phyloP scores from a whole-genome alignment of 1,140 invertebrate genomes.

The Palaemon carinicauda region DNA sequence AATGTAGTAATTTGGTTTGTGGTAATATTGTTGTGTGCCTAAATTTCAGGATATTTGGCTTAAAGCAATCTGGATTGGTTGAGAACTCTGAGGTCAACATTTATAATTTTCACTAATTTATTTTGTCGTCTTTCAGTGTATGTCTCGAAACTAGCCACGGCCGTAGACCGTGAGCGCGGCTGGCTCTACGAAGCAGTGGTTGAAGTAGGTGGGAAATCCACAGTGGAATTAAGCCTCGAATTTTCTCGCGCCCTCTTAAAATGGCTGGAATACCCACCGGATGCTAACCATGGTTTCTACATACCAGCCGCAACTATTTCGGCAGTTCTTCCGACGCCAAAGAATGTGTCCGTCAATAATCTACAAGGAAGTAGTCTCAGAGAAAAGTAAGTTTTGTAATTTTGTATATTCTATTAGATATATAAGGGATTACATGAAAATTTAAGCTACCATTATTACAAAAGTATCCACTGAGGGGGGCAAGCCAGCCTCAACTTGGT shows the following conservation, averaged over 20 bases:
- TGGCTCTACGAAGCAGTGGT: constrained; percentile 91
- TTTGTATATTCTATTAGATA: neutral
- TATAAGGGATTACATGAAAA: no score
- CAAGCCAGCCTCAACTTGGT: no score
- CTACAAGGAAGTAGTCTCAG: constrained; percentile 64
- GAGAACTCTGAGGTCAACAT: no score
- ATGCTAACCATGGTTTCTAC: constrained; percentile 98
- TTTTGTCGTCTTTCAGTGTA: constrained; percentile 5
- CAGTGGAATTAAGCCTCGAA: constrained; percentile 83
- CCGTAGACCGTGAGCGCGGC: constrained; percentile 80
- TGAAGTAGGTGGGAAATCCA: constrained; percentile 79
- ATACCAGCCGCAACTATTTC: constrained; percentile 85
- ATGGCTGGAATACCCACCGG: constrained; percentile 98
- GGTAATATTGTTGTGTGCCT: neutral
- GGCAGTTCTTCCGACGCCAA: constrained; percentile 77
- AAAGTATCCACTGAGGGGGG: no score
- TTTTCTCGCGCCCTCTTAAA: constrained; percentile 96
- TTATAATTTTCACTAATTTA: no score
- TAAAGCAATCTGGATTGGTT: no score
- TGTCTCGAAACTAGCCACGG: constrained; percentile 74
- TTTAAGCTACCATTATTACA: neutral
- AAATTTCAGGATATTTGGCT: neutral
- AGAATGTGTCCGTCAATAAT: constrained; percentile 81
- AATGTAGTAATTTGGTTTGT: no score
- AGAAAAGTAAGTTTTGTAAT: constrained; percentile 22